Conservation (phyloP, 2,888 invertebrate genomes). For the Dynastes maya region DNA sequence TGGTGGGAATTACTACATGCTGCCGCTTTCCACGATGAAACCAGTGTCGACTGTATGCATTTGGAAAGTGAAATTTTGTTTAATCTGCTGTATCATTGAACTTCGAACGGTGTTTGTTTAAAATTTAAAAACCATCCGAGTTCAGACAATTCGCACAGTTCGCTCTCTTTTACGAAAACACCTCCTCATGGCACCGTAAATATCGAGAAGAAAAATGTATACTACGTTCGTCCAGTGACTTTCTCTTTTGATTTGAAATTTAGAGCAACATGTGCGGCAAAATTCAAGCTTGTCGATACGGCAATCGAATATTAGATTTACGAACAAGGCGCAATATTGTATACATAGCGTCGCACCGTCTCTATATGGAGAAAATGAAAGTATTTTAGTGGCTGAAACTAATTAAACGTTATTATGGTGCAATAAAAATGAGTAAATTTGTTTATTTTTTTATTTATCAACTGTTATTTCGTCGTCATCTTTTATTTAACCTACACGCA, state of each 20-base stretch:
- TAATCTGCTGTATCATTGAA: constrained; percentile 33
- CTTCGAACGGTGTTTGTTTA: constrained; percentile 28
- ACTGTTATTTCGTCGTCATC: background rate
- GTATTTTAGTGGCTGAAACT: constrained; percentile 16
- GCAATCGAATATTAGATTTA: constrained; percentile 31
- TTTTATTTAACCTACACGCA: constrained; percentile 15
- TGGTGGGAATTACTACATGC: constrained; percentile 11
- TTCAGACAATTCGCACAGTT: constrained; percentile 29
- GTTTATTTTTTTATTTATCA: constrained; percentile 23
- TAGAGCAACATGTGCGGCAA: constrained; percentile 37
- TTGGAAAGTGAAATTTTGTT: constrained; percentile 39
- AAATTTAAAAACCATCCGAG: constrained; percentile 36
- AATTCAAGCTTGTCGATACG: constrained; percentile 15
- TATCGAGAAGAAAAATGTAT: constrained; percentile 32
- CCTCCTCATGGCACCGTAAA: constrained; percentile 3
- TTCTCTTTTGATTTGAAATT: constrained; percentile 41
- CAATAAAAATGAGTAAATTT: constrained; percentile 22
- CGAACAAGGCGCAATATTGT: constrained; percentile 21
- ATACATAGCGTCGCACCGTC: constrained; percentile 9
- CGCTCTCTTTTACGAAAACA: background rate
- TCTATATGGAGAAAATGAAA: constrained; percentile 43
- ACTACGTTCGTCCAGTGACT: constrained; percentile 14
- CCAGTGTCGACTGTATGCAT: background rate
- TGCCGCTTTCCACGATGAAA: constrained; percentile 27
- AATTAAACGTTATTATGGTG: constrained; percentile 19